Evolutionary conservation across 2,113 vertebrate genomes (phyloP).

Genomic region (Zosterops lateralis): DNA sequence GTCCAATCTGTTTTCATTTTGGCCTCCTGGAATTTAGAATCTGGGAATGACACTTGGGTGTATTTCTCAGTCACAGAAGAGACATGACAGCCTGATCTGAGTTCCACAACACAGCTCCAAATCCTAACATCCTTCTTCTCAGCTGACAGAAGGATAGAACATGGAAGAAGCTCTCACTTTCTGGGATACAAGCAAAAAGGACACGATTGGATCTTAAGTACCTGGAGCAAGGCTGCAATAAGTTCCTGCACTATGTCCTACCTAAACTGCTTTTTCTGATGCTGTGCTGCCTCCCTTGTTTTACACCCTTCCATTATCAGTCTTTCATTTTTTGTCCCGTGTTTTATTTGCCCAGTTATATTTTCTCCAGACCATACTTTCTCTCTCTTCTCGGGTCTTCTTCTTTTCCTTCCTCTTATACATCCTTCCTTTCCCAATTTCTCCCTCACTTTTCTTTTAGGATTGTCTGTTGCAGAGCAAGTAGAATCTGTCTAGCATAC

Average conservation of each 20-base stretch:
- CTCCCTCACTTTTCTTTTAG: background rate
- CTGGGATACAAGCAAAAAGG: background rate
- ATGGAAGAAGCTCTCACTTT: background rate
- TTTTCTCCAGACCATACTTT: background rate
- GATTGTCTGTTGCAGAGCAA: background rate
- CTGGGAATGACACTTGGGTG: background rate
- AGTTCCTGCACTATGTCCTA: background rate
- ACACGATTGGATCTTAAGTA: background rate
- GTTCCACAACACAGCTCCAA: background rate
- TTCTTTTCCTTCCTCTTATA: background rate
- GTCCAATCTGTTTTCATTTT: background rate
- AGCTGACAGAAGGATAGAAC: background rate
- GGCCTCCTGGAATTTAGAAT: background rate
- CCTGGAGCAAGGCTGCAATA: background rate
- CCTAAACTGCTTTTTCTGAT: background rate
- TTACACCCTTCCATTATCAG: background rate
- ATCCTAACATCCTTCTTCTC: background rate
- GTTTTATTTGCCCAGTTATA: background rate
- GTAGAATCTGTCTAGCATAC: background rate
- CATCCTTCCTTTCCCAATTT: background rate
- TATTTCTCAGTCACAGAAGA: background rate
- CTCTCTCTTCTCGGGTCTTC: background rate
- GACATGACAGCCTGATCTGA: background rate
- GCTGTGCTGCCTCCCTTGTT: fast-evolving
- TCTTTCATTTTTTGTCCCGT: background rate